phyloP scores from a whole-genome alignment of 2,113 vertebrate genomes.

The Euleptes europaea region DNA sequence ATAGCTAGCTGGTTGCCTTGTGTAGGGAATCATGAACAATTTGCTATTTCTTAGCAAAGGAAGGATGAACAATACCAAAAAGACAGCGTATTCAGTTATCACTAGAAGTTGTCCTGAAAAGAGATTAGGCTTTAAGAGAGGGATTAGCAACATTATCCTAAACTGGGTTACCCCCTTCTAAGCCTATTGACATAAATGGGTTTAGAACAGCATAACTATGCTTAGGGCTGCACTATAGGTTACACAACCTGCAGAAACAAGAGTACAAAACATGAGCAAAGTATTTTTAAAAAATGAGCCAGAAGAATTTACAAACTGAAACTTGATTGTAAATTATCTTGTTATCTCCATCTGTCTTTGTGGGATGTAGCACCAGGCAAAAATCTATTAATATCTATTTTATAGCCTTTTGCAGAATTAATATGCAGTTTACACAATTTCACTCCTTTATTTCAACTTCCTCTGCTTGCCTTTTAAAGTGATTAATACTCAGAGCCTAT shows the following conservation, averaged over 20 bases:
- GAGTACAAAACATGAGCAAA: background rate
- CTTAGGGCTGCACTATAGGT: no score
- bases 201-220: no score
- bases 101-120: background rate
- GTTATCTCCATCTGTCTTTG: constrained; percentile 18
- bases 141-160: background rate
- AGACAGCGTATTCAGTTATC: background rate
- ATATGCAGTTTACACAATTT: constrained; percentile 39
- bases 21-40: background rate
- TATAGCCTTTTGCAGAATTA: constrained; percentile 42
- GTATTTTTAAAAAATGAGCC: background rate
- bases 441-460: constrained; percentile 51
- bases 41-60: background rate
- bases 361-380: background rate
- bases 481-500: constrained; percentile 52
- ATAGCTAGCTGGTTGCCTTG: background rate
- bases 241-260: background rate
- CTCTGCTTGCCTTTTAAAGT: constrained; percentile 56
- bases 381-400: constrained; percentile 11
- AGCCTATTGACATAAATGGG: no score
- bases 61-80: background rate
- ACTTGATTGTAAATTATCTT: background rate
- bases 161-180: no score
- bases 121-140: background rate
- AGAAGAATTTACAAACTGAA: background rate